phyloP scores from a whole-genome alignment of 2,888 invertebrate species.

The Ennomos quercinarius region DNA sequence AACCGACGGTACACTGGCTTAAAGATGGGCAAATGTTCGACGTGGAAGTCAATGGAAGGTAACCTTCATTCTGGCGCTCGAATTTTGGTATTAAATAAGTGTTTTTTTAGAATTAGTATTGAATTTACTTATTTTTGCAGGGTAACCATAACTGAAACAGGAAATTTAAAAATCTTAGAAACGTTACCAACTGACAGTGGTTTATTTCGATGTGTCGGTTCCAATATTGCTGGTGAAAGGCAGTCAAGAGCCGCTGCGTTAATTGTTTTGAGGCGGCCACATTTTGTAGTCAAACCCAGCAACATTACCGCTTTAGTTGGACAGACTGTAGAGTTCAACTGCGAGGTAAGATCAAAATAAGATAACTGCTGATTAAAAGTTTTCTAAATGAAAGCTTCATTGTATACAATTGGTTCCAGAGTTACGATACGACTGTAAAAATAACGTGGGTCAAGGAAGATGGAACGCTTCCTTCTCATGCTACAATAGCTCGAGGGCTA shows the following conservation, averaged over 20 bases:
- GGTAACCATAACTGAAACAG: slow-evolving; percentile 93
- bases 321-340: slow-evolving; percentile 94
- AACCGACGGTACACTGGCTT: slow-evolving; percentile 96
- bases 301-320: slow-evolving; percentile 94
- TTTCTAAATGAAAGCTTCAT: slow-evolving; percentile 3
- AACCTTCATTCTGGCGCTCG: slow-evolving; percentile 31
- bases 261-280: slow-evolving; percentile 94
- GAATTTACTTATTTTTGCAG: slow-evolving; percentile 66
- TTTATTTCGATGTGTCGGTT: slow-evolving; percentile 95
- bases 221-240: slow-evolving; percentile 95
- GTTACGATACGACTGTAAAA: slow-evolving; percentile 77
- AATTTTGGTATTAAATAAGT: neutral
- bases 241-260: slow-evolving; percentile 93
- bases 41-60: slow-evolving; percentile 87
- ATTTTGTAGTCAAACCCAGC: slow-evolving; percentile 93
- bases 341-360: slow-evolving; percentile 82
- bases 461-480: slow-evolving; percentile 72
- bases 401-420: slow-evolving; percentile 59
- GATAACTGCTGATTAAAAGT: neutral
- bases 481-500: slow-evolving; percentile 73
- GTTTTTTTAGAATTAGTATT: neutral
- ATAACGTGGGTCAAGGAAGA: slow-evolving; percentile 82
- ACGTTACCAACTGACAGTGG: slow-evolving; percentile 96
- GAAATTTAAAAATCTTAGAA: slow-evolving; percentile 95
- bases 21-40: slow-evolving; percentile 89